Evolutionary conservation across 2,797 vertebrate genomes (phyloP).

Genomic region (Myripristis jacobus): DNA sequence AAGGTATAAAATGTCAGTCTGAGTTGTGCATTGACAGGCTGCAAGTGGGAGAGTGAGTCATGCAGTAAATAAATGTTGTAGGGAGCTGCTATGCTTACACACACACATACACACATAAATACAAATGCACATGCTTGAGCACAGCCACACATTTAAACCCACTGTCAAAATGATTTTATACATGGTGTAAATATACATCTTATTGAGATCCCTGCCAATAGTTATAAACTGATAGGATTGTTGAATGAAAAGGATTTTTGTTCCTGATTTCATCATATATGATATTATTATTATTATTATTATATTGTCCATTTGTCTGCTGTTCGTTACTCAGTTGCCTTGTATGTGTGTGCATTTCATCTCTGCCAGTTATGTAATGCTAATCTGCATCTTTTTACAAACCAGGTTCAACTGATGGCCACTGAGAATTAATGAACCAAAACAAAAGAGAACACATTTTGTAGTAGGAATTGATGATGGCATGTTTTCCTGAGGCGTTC

Average conservation of each 20-base stretch:
- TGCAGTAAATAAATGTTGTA: constrained; percentile 6
- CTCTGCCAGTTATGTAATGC: no score
- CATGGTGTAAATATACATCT: no score
- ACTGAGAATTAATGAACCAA: background rate
- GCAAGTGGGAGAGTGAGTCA: constrained; percentile 4
- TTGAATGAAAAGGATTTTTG: no score
- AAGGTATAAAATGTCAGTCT: constrained; percentile 5
- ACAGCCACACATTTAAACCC: background rate
- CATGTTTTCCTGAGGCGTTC: constrained; percentile 18
- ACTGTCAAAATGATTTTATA: background rate
- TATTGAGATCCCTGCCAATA: background rate
- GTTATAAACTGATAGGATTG: background rate
- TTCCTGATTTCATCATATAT: no score
- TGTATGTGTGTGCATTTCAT: no score
- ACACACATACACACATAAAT: constrained; percentile 1
- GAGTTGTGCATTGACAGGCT: background rate
- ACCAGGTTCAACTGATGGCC: background rate
- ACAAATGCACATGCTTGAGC: background rate
- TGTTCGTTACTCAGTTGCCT: background rate
- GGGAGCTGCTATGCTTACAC: background rate
- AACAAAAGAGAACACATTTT: background rate
- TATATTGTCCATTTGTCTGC: background rate
- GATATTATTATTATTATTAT: no score
- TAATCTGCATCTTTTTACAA: background rate
- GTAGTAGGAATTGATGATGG: constrained; percentile 2